Evolutionary conservation across 2,113 vertebrate species (phyloP), one percentile per base, ranked within the genome.

Genomic region (Alethe diademata): DNA sequence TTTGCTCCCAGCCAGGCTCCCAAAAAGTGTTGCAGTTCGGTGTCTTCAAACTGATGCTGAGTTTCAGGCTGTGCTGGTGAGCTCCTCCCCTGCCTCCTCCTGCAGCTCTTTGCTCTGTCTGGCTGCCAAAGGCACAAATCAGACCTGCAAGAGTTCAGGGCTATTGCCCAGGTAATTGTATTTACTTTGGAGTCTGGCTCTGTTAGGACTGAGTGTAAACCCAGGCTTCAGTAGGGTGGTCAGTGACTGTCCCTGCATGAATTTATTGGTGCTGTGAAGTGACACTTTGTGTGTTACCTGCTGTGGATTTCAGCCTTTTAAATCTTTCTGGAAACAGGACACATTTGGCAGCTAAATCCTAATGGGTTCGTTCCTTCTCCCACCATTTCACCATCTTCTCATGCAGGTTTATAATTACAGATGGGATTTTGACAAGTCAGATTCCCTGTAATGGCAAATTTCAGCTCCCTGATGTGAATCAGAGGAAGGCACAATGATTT

Each of bases 391-490:
- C 53, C 4, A 0, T 58, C 61, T 71, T 67, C 31, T 75, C 6
- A 0, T 64, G 67, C 70, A 84, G 75, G 54, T 82, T 93, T 83
- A 54, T 97, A 95, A 96, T 95, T 97, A 87, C 83, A 87, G 89
- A 78, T 62, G 87, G 76, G 90, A 86, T 82, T 93, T 94, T 95
- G 93, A 95, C 92, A 96, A 93, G 72, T 29, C 86, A 80, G 48
- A 18, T 75, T 89, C 70, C 38, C 45, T 86, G 89, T 89, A 93
- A 96, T 71, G 93, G 91, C 88, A 96, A 91, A 96, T 93, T 95
- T 93, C 62, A 96, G 83, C 58, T 91, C 92, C 80, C 76, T 75
- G 79, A 88, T 94, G 93, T 83, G 88, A 92, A 92, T 92, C 90
- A 73, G 56, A 64, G 89, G 79, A 71, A 84, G 62, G 45, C 69